These are phyloP conservation scores for Priocnemis perturbator DNA, from an alignment of 2,888 invertebrate genomes.

Conservation along the genomic window DNA sequence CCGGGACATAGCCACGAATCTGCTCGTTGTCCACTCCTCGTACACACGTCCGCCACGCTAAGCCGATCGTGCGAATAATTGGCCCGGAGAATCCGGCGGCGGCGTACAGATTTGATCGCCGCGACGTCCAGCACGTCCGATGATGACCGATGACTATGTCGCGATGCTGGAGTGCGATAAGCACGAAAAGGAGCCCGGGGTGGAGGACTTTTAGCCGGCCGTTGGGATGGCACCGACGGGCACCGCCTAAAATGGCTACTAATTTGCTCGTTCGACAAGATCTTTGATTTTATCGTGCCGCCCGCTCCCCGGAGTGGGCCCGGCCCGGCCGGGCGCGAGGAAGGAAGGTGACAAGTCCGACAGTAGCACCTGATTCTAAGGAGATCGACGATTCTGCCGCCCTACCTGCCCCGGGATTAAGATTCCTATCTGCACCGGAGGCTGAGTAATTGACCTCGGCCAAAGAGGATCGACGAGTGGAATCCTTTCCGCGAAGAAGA, in stretches of 20 bases:
- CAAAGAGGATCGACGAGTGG: slow-evolving; percentile 30
- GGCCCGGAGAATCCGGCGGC: too few relatives aligned
- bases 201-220: background rate
- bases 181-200: slow-evolving; percentile 11
- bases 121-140: too few relatives aligned
- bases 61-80: too few relatives aligned
- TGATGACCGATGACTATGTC: too few relatives aligned
- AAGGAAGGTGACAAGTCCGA: slow-evolving; percentile 44
- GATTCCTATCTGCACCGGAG: slow-evolving; percentile 57
- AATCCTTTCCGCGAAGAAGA: slow-evolving; percentile 27
- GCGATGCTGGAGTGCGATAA: background rate
- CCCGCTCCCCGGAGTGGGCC: background rate
- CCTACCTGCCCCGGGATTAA: slow-evolving; percentile 63
- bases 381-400: slow-evolving; percentile 43
- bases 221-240: background rate
- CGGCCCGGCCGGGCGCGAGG: slow-evolving; percentile 25
- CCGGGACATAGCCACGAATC: too few relatives aligned
- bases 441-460: slow-evolving; percentile 49
- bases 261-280: slow-evolving; percentile 30
- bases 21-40: too few relatives aligned
- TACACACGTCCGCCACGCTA: too few relatives aligned
- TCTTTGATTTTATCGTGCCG: slow-evolving; percentile 44
- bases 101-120: too few relatives aligned
- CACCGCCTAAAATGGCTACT: slow-evolving; percentile 13
- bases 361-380: slow-evolving; percentile 63